phyloP scores from a whole-genome alignment of 2,797 vertebrate genomes.

The Rhynchonycteris naso region DNA sequence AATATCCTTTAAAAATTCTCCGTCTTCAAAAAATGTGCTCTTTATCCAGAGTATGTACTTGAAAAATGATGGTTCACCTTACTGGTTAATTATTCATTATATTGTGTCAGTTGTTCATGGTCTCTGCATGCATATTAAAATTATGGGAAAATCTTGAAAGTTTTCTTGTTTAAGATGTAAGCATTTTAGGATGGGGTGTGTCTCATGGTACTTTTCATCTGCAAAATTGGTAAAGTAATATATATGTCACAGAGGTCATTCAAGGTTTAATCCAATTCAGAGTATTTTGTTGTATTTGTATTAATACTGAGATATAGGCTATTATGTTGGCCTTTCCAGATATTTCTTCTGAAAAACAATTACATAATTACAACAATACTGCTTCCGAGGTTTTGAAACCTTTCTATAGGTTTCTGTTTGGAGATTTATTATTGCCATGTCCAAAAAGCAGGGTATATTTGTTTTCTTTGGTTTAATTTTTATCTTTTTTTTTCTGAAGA shows the following conservation, averaged over 20 bases:
- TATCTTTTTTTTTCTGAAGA: neutral
- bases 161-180: neutral
- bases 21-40: neutral
- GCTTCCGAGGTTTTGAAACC: neutral
- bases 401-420: neutral
- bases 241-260: neutral
- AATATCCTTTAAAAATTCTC: neutral
- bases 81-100: neutral
- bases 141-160: neutral
- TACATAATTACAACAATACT: neutral
- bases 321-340: neutral
- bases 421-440: neutral
- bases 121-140: neutral
- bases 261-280: neutral
- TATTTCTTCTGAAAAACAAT: neutral
- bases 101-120: neutral
- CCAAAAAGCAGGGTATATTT: neutral
- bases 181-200: neutral
- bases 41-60: neutral
- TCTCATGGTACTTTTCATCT: neutral
- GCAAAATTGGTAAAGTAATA: neutral
- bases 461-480: neutral
- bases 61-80: neutral
- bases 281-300: neutral
- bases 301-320: neutral